These are phyloP conservation scores for Tenthredo livida DNA, from an alignment of 2,888 invertebrate genomes.

Conservation along the genomic window DNA sequence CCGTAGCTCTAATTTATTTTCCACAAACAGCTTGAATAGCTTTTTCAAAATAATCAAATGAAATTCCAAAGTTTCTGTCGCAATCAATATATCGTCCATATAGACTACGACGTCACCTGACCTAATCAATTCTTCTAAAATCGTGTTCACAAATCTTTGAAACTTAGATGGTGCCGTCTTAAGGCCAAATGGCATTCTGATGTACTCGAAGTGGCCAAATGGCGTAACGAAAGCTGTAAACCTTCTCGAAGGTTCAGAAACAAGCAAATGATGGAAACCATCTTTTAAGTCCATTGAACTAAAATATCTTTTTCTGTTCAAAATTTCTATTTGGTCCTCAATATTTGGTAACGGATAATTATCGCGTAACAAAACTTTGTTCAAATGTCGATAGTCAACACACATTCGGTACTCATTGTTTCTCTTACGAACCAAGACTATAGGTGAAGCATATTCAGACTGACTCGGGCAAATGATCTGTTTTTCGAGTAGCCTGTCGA, in stretches of 20 bases:
- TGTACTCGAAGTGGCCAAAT: conserved; percentile 54
- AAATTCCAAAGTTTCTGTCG: neutral
- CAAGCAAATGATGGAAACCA: conserved; percentile 12
- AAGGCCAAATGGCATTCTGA: conserved; percentile 56
- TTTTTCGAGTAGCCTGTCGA: conserved; percentile 50
- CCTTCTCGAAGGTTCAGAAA: conserved; percentile 26
- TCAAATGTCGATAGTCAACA: neutral
- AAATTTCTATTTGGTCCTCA: conserved; percentile 10
- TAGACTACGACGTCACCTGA: conserved; percentile 57
- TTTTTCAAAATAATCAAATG: neutral
- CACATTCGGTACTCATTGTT: neutral
- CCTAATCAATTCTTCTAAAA: conserved; percentile 58
- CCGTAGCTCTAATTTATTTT: neutral
- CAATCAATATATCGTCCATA: conserved; percentile 41
- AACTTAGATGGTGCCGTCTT: conserved; percentile 58
- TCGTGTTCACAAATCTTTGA: conserved; percentile 60
- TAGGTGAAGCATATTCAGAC: conserved; percentile 55
- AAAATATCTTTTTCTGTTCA: neutral
- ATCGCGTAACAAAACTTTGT: neutral
- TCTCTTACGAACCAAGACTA: conserved; percentile 43
- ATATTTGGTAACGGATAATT: conserved; percentile 7
- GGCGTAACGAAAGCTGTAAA: conserved; percentile 41
- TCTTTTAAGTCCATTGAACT: neutral
- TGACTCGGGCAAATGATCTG: conserved; percentile 56
- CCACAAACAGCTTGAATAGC: neutral